Percentiles rank a stretch among this genome's conserved stretches.
Conservation (phyloP, 1,140 invertebrate species). For the Cydia fagiglandana region DNA sequence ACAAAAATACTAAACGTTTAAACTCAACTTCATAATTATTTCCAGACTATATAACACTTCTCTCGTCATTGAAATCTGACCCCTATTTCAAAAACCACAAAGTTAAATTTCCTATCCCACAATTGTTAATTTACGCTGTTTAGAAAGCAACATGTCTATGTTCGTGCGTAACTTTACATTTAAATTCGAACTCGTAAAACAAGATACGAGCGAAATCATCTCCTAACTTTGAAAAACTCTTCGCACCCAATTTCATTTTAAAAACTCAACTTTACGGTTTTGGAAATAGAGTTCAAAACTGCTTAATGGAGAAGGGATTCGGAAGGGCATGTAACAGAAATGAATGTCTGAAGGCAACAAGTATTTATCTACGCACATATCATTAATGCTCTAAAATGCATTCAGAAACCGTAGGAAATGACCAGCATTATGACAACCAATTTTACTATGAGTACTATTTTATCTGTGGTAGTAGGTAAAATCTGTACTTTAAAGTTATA, state of each 20-base stretch:
- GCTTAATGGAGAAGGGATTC: background rate
- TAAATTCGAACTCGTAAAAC: conserved; percentile 29
- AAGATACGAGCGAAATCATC: conserved; percentile 18
- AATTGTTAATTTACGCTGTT: background rate
- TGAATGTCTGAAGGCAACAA: conserved; percentile 23
- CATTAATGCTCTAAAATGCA: no score
- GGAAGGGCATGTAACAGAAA: conserved; percentile 6
- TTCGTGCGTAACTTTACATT: conserved; percentile 26
- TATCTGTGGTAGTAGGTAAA: no score
- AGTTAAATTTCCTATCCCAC: background rate
- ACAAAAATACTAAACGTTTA: conserved; percentile 7
- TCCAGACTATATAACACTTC: background rate
- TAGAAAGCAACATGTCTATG: background rate
- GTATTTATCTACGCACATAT: no score
- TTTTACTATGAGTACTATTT: no score
- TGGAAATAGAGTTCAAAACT: background rate
- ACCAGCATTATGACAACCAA: no score
- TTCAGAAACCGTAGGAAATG: no score
- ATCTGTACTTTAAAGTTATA: no score
- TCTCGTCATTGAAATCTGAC: background rate
- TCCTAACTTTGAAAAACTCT: background rate
- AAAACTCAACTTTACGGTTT: background rate
- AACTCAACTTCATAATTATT: background rate
- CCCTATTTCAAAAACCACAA: background rate
- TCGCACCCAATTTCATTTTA: background rate